Evolutionary conservation across 2,888 invertebrate genomes (phyloP).

Genomic region (Tromatobia lineatoria): DNA sequence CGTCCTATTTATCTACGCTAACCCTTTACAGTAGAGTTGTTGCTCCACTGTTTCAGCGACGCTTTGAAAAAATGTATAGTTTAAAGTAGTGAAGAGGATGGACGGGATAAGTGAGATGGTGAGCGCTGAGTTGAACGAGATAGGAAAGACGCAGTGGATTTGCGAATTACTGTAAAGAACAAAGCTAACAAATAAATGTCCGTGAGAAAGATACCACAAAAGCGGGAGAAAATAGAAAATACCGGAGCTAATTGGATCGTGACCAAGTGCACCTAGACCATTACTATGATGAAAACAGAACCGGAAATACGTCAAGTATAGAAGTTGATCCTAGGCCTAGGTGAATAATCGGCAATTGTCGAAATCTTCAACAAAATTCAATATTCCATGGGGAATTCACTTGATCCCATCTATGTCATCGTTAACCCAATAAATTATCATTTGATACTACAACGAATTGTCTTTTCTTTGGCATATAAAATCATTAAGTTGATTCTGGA

Average conservation of each 20-base stretch:
- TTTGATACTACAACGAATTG: too few relatives aligned
- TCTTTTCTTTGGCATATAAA: too few relatives aligned
- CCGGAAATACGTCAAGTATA: too few relatives aligned
- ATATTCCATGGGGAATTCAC: too few relatives aligned
- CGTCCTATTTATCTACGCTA: not conserved
- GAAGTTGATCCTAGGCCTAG: too few relatives aligned
- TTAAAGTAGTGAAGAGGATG: conserved; percentile 15
- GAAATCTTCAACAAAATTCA: too few relatives aligned
- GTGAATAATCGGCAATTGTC: too few relatives aligned
- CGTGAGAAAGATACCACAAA: not conserved
- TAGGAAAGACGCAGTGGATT: conserved; percentile 30
- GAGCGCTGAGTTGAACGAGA: conserved; percentile 1
- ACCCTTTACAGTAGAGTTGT: not conserved
- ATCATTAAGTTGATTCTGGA: not conserved
- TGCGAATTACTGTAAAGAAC: conserved; percentile 1
- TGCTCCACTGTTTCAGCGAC: conserved; percentile 1
- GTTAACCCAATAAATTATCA: too few relatives aligned
- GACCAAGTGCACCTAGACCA: too few relatives aligned
- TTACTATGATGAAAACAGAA: too few relatives aligned
- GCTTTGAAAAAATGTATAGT: conserved; percentile 46
- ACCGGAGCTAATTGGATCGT: not conserved
- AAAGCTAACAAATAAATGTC: not conserved
- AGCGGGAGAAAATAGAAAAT: not conserved
- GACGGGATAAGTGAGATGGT: conserved; percentile 6
- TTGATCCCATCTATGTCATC: too few relatives aligned